Percentiles rank a stretch among this genome's conserved stretches.
These are phyloP conservation scores for Dryococelus australis DNA, from an alignment of 2,888 invertebrate species.

Conservation along the genomic window DNA sequence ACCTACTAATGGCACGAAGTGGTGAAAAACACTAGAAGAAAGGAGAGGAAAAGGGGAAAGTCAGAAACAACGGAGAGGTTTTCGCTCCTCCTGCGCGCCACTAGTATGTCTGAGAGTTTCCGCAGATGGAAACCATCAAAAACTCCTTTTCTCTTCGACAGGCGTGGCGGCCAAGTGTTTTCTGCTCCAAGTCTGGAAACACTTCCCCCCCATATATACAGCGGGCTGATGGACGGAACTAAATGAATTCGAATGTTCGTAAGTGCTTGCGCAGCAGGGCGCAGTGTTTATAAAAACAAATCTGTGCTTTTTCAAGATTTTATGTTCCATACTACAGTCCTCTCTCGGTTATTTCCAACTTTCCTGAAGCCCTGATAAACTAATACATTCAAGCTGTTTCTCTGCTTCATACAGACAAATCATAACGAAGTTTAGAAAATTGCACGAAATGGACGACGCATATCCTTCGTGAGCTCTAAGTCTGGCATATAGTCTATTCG, in stretches of 20 bases:
- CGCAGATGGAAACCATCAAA: slow-evolving; percentile 37
- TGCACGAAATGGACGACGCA: too few species aligned
- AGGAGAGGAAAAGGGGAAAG: slow-evolving; percentile 6
- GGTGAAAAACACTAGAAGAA: slow-evolving; percentile 5
- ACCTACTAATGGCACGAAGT: slow-evolving; percentile 20
- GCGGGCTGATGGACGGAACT: background rate
- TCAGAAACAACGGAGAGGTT: background rate
- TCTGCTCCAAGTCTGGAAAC: background rate
- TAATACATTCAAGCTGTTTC: too few species aligned
- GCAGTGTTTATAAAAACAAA: background rate
- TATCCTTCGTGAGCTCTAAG: too few species aligned
- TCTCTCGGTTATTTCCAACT: too few species aligned
- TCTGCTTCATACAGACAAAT: too few species aligned
- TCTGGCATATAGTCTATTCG: too few species aligned
- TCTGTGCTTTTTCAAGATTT: too few species aligned
- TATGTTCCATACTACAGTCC: too few species aligned
- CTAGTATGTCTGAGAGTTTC: slow-evolving; percentile 39
- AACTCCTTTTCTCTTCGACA: slow-evolving; percentile 26
- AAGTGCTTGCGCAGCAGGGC: background rate
- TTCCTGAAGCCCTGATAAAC: too few species aligned
- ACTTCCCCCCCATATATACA: background rate
- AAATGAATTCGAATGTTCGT: background rate
- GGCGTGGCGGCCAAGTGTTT: background rate
- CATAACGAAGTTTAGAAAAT: too few species aligned
- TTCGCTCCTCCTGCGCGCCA: background rate